Base-by-base conservation (phyloP, 1,140 invertebrate genomes). In the Phymastichus coffea region DNA sequence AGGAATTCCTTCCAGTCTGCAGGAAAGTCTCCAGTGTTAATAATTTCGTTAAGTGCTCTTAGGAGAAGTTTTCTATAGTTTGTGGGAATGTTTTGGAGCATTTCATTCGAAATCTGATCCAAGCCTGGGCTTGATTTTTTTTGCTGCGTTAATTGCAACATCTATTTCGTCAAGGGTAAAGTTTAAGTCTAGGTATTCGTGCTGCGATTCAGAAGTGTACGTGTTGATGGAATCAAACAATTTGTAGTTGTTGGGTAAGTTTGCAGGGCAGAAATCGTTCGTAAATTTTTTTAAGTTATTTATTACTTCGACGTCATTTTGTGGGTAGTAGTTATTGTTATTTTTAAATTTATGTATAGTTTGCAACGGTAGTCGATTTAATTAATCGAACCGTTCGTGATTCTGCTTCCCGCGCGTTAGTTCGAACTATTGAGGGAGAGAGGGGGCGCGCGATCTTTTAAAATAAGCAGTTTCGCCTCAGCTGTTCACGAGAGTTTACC, bases 1-100 rank as follows among this genome's bases (percentile, higher is more conserved):
- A 38, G 25, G 9, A 12, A 48, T 3, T 54, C 23, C n/a, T 48
- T 61, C 58, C 58, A 61, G 4, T 25, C 22, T 25, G 23, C n/a
- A 10, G 22, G 44, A 14, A 26, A 26, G 8, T 6, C n/a, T 3
- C 12, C 2, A 14, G 6, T 26, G 4, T 25, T 4, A 26, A 33
- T 20, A 12, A 19, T 3, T 15, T 30, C 4, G 22, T 48, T 4
- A 4, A 19, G 2, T 3, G n/a, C 3, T 9, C 3, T 46, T 46
- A 15, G 12, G n/a, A 25, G 23, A 25, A 46, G 14, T 25, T 25
- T 12, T 46, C 4, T 17, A 22, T 19, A 23, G 7, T 43, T 7
- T 20, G 8, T 8, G 6, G 41, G 15, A n/a, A 14, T 3, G 7
- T 43, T 19, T 19, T 20, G 17, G 4, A 48, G 26, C 28, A 48